These are phyloP conservation scores for Chlorodrepanis virens DNA, from an alignment of 2,113 vertebrate genomes.

Conservation along the genomic window DNA sequence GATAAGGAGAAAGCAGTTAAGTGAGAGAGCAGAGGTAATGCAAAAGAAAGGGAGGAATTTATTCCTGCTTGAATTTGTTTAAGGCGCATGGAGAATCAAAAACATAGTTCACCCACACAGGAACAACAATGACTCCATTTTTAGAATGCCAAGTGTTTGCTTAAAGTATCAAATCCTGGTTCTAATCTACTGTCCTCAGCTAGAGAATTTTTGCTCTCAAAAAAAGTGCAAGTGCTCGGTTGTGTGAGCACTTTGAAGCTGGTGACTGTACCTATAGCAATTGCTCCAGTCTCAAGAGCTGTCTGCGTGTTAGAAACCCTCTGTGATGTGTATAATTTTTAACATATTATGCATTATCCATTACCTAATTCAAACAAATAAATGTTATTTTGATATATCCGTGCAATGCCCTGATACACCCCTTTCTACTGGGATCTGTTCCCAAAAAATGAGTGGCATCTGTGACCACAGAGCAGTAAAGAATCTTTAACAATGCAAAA, in stretches of 20 bases:
- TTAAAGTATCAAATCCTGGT: not conserved
- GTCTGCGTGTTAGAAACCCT: not conserved
- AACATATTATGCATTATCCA: not conserved
- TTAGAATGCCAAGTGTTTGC: not conserved
- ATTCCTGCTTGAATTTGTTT: not conserved
- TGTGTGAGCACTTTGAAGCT: accelerated
- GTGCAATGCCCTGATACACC: accelerated
- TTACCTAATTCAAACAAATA: not conserved
- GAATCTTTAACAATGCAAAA: not conserved
- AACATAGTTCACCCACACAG: accelerated
- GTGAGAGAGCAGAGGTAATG: not conserved
- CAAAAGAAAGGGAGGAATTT: not conserved
- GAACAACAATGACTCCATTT: not conserved
- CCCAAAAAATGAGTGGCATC: not conserved
- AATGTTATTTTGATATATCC: not conserved
- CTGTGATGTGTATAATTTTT: not conserved
- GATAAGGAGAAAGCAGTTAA: not conserved
- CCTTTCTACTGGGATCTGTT: not conserved
- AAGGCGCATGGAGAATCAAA: not conserved
- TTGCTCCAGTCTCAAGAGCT: accelerated
- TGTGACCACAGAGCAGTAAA: accelerated
- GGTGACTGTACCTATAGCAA: not conserved
- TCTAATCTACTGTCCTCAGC: not conserved
- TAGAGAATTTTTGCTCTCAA: accelerated
- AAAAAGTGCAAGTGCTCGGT: not conserved